Percentiles rank a stretch among this genome's conserved stretches.
These are phyloP conservation scores for Heliconius ethilla DNA, from an alignment of 2,888 invertebrate genomes.

Conservation along the genomic window DNA sequence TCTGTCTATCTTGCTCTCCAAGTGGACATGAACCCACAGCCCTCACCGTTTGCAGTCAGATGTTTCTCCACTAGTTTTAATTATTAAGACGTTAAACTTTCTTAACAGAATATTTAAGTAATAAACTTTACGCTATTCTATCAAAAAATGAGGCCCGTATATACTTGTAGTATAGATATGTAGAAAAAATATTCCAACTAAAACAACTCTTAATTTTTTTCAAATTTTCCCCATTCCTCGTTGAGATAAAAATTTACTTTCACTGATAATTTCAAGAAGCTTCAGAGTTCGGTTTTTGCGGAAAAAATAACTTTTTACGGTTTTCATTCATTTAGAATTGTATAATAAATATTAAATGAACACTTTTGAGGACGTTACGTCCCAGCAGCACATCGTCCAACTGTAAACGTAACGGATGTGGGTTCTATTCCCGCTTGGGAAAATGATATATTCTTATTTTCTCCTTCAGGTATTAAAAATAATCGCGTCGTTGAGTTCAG, in stretches of 20 bases:
- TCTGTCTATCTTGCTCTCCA: no score
- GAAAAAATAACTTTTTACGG: neutral
- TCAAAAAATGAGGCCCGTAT: neutral
- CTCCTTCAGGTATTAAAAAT: no score
- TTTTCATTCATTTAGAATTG: neutral
- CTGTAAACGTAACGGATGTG: no score
- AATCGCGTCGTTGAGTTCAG: no score
- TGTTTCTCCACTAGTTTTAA: no score
- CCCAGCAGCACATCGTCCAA: no score
- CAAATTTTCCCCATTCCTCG: neutral
- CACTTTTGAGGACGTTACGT: neutral
- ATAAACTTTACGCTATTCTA: no score
- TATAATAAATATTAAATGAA: neutral
- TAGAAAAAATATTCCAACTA: neutral
- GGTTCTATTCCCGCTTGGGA: no score
- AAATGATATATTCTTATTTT: no score
- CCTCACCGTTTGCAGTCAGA: no score
- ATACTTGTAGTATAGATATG: neutral
- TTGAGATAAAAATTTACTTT: slow-evolving; percentile 9
- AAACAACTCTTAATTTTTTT: slow-evolving; percentile 4
- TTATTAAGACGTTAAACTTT: neutral
- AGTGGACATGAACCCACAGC: no score
- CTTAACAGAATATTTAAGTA: no score
- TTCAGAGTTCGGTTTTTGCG: neutral
- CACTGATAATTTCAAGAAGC: neutral